A percentile compares a stretch with the other conserved stretches of the same genome.
phyloP scores from a whole-genome alignment of 2,888 invertebrate species.

The Eustalomyia histrio region DNA sequence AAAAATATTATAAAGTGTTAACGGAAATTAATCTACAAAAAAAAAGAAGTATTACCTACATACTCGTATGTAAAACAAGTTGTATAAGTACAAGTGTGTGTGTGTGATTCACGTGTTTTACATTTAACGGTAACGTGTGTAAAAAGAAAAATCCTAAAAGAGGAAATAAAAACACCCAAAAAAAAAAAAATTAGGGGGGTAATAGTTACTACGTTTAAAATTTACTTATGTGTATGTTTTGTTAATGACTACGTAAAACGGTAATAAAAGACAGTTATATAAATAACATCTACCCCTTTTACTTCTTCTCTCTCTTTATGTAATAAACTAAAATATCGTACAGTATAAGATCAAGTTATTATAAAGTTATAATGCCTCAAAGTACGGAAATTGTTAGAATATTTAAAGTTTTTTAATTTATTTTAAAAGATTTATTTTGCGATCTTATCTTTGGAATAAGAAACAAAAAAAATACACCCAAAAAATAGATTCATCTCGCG shows the following conservation, averaged over 20 bases:
- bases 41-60: not conserved
- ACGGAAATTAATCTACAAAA: conserved; percentile 44
- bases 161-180: conserved; percentile 27
- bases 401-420: no score
- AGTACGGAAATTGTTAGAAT: no score
- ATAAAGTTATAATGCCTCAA: not conserved
- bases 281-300: not conserved
- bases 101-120: conserved; percentile 39
- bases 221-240: not conserved
- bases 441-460: no score
- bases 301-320: not conserved
- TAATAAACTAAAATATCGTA: not conserved
- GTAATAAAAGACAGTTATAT: not conserved
- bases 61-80: not conserved
- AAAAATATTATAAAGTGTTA: conserved; percentile 34
- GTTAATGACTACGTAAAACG: not conserved
- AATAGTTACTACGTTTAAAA: conserved; percentile 2
- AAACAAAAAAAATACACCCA: no score
- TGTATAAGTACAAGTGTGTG: not conserved
- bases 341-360: not conserved
- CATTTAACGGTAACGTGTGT: conserved; percentile 49
- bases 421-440: no score
- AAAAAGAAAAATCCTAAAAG: not conserved
- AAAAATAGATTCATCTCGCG: no score
- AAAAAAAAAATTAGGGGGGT: conserved; percentile 11